Evolutionary conservation across 2,888 invertebrate genomes (phyloP).

Genomic region (Carpatolechia fugitivella): DNA sequence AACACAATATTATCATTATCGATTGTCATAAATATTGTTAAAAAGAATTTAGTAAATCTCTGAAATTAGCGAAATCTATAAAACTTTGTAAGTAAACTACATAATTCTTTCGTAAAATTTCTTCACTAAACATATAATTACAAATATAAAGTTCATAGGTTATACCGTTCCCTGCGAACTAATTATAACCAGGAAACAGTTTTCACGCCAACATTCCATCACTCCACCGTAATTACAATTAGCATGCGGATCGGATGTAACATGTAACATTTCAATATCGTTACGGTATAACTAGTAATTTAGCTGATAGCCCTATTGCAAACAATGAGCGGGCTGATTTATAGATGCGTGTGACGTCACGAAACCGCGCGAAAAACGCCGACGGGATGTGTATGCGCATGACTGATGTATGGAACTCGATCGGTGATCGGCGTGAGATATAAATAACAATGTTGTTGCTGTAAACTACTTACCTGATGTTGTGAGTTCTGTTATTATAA

Average conservation of each 20-base stretch:
- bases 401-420: conserved; percentile 12
- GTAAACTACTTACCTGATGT: not conserved
- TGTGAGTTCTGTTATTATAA: not conserved
- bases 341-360: conserved; percentile 6
- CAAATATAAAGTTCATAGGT: too few species aligned
- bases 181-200: not conserved
- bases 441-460: not conserved
- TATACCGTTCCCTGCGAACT: not conserved
- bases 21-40: too few species aligned
- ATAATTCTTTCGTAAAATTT: too few species aligned
- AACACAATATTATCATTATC: too few species aligned
- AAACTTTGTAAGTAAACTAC: too few species aligned
- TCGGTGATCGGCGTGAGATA: conserved; percentile 5
- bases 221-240: not conserved
- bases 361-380: conserved; percentile 9
- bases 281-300: conserved; percentile 2
- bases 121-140: too few species aligned
- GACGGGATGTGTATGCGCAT: conserved; percentile 10
- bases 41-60: too few species aligned
- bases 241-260: not conserved
- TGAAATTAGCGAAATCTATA: too few species aligned
- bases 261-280: not conserved
- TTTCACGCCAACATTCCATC: not conserved
- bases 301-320: conserved; percentile 12
- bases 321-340: conserved; percentile 14